Evolutionary conservation across 2,888 invertebrate genomes (phyloP), one percentile per base, ranked within the genome.

Genomic region (Myopa testacea): DNA sequence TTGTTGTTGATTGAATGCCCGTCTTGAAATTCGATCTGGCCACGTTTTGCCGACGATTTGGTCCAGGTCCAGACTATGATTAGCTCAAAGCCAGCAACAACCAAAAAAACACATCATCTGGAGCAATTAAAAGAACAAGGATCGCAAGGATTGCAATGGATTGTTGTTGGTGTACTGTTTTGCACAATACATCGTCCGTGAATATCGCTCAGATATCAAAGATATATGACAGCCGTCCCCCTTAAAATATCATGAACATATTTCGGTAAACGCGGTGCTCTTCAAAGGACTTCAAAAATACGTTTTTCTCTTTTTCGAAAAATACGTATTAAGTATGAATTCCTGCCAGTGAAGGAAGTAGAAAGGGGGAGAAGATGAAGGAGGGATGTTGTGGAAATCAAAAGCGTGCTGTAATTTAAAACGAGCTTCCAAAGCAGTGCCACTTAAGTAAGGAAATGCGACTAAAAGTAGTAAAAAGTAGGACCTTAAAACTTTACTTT

Each of bases 141-240:
- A 81, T 78, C 70, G 71, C 75, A 65, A 78, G 78, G 78, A 75
- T 65, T 71, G 63, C 45, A 45, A n/a, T 62, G 12, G 45, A 55
- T 72, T 19, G 16, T 60, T 72, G 58, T 26, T 38, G 45, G n/a
- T 40, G 40, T 76, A 76, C 55, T 70, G 62, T 37, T 52, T 55
- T 55, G 40, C 68, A 74, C 67, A 55, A 55, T 19, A 38, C 71
- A 67, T 71, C 78, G 62, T 68, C 63, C 69, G 75, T 72, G 70
- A 75, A 73, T 62, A 55, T 85, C 83, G 84, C 86, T 83, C 82
- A 83, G 82, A 85, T 85, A 69, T 75, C 55, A 75, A 52, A 38
- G 67, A 77, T 76, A 81, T 82, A 86, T 87, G 86, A 86, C 87
- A 86, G 84, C 84, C 86, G 87, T 85, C 87, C 87, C 85, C 83